Percentiles rank a stretch among this genome's conserved stretches.
These are phyloP conservation scores for Strigamia transsilvanica DNA, from an alignment of 2,888 invertebrate species.

Conservation along the genomic window DNA sequence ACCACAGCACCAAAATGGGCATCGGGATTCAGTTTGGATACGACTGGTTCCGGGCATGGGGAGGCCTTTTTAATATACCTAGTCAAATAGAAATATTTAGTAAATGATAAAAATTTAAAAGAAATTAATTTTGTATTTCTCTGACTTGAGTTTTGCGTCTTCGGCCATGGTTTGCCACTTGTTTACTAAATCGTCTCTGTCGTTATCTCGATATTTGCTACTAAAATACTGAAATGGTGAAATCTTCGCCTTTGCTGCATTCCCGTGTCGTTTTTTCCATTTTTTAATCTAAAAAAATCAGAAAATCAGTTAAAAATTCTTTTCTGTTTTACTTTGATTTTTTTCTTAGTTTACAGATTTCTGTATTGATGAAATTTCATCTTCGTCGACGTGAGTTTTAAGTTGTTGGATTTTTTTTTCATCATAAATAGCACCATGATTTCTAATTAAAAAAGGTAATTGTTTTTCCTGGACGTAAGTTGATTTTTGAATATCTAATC, in stretches of 20 bases:
- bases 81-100: not conserved
- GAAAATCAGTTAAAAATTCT: too few species aligned
- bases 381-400: slow-evolving; percentile 34
- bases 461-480: slow-evolving; percentile 82
- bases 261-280: slow-evolving; percentile 30
- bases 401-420: slow-evolving; percentile 16
- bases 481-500: slow-evolving; percentile 85
- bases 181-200: not conserved
- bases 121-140: not conserved
- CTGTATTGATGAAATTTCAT: slow-evolving; percentile 10
- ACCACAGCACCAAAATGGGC: slow-evolving; percentile 82
- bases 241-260: not conserved
- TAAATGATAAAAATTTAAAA: not conserved
- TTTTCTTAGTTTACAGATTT: not conserved
- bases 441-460: slow-evolving; percentile 82
- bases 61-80: slow-evolving; percentile 23
- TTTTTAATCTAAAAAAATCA: slow-evolving; percentile 22
- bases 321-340: not conserved
- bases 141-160: slow-evolving; percentile 17
- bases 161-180: not conserved
- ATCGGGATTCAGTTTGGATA: slow-evolving; percentile 76
- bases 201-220: not conserved
- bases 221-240: not conserved
- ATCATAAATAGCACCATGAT: slow-evolving; percentile 69
- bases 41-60: slow-evolving; percentile 72